Base-by-base conservation (phyloP, 2,797 vertebrate genomes). In the Gallirallus australis region DNA sequence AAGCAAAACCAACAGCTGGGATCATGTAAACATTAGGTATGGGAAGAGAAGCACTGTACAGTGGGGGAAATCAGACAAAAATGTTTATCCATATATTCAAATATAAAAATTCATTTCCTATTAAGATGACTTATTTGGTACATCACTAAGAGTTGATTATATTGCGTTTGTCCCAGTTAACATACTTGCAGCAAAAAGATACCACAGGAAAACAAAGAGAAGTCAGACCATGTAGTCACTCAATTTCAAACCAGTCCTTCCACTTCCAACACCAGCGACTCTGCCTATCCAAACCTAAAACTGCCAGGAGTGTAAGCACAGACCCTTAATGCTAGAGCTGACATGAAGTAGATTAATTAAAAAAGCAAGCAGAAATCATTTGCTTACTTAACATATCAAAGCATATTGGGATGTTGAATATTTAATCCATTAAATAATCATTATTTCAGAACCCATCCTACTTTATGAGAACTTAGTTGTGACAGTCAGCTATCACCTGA, bases 401-500 rank as follows among this genome's bases (percentile, higher is more conserved):
- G 82, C 15, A 10, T 6, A 40, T 3, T 45, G 33, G 47, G 19
- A 87, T 85, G 40, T 37, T 73, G 7, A 70, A 17, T 48, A 60
- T 89, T 90, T 45, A 87, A 64, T 50, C 63, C 4, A 0, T 0
- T 0, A 47, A 24, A 4, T 7, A 68, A 19, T 0, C 0, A 2
- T n/a, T 14, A 7, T 50, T 92, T 82, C 66, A 59, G 14, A 92
- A 53, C 14, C 33, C 68, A 20, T 17, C 57, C 16, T 6, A 52
- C 19, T 7, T 47, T 47, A 54, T 2, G 3, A 31, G 8, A 25
- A 60, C 18, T n/a, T 94, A 68, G 8, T 53, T 64, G 15, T 42
- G 47, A 83, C 89, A 96, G 85, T 35, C 64, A 87, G 50, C 69
- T 54, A 39, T 28, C 66, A 70, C 42, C 59, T 63, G 42, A 37